Conservation (phyloP, 23 tunicate genomes). For the Ciona savignyi region DNA sequence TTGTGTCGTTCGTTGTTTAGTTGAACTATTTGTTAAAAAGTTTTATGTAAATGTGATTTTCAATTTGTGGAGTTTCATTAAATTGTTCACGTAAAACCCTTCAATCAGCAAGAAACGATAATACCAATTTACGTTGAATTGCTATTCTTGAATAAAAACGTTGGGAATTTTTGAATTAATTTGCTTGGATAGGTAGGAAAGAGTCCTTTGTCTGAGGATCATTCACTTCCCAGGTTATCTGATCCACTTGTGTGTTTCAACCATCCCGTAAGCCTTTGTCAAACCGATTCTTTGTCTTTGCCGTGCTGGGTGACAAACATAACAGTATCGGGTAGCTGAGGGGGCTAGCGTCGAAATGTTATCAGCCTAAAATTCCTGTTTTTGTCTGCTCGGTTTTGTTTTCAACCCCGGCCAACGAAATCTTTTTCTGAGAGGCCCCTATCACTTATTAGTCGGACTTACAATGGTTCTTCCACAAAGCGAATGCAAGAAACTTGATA, state of each 20-base stretch:
- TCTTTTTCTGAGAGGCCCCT: background rate
- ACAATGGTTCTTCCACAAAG: slow-evolving; percentile 25
- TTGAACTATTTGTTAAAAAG: too few relatives aligned
- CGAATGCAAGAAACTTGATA: slow-evolving; percentile 11
- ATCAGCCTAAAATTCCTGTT: slow-evolving; percentile 52
- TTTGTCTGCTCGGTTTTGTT: slow-evolving; percentile 21
- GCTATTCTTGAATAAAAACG: too few relatives aligned
- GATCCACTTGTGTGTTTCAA: background rate
- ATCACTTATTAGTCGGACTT: slow-evolving; percentile 30
- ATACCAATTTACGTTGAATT: too few relatives aligned
- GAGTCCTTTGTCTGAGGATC: slow-evolving; percentile 1
- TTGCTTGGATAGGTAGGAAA: background rate
- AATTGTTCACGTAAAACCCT: too few relatives aligned
- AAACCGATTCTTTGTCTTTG: slow-evolving; percentile 2
- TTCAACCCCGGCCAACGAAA: background rate
- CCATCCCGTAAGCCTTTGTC: background rate
- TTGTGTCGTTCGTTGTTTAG: too few relatives aligned
- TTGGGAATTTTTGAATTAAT: slow-evolving; percentile 12
- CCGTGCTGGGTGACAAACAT: slow-evolving; percentile 72
- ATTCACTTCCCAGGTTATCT: slow-evolving; percentile 1
- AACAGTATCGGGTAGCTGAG: slow-evolving; percentile 39
- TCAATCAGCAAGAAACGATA: too few relatives aligned
- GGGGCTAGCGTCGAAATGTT: slow-evolving; percentile 49
- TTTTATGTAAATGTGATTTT: too few relatives aligned
- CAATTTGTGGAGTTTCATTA: too few relatives aligned